phyloP scores from a whole-genome alignment of 1,140 invertebrate species.

The Helicoverpa zea region DNA sequence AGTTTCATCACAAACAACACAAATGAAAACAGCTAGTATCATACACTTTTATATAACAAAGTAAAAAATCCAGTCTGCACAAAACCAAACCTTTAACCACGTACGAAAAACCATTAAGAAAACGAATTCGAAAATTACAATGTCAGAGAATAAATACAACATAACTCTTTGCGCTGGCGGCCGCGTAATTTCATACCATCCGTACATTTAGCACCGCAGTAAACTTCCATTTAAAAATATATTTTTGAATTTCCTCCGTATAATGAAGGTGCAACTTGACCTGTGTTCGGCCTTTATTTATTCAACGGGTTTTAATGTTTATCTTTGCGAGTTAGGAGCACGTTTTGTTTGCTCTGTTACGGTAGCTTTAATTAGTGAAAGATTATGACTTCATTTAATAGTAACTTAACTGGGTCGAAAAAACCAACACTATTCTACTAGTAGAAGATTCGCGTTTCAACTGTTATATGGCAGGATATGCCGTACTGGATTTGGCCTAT shows the following conservation, averaged over 20 bases:
- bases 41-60: too few relatives aligned
- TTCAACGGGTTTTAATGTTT: conserved; percentile 32
- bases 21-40: too few relatives aligned
- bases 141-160: conserved; percentile 30
- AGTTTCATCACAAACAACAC: too few relatives aligned
- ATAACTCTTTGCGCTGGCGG: conserved; percentile 34
- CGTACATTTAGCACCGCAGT: conserved; percentile 45
- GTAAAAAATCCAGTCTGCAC: too few relatives aligned
- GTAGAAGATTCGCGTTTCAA: too few relatives aligned
- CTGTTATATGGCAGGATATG: too few relatives aligned
- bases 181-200: conserved; percentile 56
- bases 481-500: too few relatives aligned
- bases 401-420: too few relatives aligned
- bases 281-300: conserved; percentile 24
- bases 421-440: too few relatives aligned
- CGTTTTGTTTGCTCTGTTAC: background rate
- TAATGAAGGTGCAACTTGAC: conserved; percentile 45
- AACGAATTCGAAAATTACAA: conserved; percentile 38
- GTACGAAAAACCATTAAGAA: conserved; percentile 1
- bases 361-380: conserved; percentile 7
- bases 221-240: conserved; percentile 54
- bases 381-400: background rate
- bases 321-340: conserved; percentile 25
- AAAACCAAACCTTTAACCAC: background rate
- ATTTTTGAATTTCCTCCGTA: conserved; percentile 55